A percentile compares a stretch with the other conserved stretches of the same genome.
These are phyloP conservation scores for Anarhynchus alexandrinus DNA, from an alignment of 2,113 vertebrate genomes.

Conservation along the genomic window DNA sequence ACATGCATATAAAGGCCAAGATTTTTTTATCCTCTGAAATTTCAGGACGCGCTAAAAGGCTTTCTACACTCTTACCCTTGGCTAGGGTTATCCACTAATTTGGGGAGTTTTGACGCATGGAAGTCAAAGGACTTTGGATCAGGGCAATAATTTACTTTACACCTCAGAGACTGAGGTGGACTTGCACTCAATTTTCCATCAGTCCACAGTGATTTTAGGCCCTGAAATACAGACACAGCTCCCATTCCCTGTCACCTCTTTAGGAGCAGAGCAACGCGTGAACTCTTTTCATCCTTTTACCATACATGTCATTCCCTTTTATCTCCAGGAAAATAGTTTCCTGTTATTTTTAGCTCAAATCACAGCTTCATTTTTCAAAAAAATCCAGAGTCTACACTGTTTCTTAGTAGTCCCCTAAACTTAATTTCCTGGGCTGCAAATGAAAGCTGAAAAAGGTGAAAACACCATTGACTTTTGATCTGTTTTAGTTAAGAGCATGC, in stretches of 20 bases:
- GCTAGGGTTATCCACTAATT: neutral
- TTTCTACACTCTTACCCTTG: neutral
- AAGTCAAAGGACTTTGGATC: neutral
- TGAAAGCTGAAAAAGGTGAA: conserved; percentile 26
- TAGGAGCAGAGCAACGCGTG: neutral
- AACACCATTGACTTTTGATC: neutral
- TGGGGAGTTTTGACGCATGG: neutral
- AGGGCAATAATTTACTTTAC: neutral
- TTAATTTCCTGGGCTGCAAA: conserved; percentile 46
- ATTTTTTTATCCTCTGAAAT: neutral
- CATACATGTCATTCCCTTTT: neutral
- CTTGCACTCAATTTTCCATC: neutral
- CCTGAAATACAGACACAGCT: neutral
- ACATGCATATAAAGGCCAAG: neutral
- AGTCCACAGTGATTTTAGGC: neutral
- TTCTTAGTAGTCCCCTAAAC: neutral
- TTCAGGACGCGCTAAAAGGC: neutral
- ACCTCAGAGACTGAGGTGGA: neutral
- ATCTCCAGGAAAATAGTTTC: conserved; percentile 32
- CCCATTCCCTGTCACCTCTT: neutral
- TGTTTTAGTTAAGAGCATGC: conserved; percentile 4
- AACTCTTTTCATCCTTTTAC: neutral
- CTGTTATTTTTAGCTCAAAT: conserved; percentile 52
- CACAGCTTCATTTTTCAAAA: neutral
- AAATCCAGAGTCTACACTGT: neutral